These are phyloP conservation scores for Ia io DNA, from an alignment of 2,113 vertebrate genomes.

Conservation along the genomic window DNA sequence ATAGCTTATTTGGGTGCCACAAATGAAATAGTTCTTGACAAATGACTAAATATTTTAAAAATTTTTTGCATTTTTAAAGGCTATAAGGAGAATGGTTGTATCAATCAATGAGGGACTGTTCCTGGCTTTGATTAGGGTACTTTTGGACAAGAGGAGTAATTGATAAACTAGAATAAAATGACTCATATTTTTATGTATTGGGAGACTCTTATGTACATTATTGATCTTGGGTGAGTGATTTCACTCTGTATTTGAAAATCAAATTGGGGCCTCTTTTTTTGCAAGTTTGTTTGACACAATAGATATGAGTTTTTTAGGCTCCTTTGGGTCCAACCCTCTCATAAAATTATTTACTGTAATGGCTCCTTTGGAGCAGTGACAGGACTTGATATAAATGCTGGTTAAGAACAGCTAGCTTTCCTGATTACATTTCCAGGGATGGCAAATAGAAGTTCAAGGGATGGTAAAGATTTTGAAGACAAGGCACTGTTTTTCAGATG, in stretches of 20 bases:
- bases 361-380: conserved; percentile 64
- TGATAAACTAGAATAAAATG: conserved; percentile 55
- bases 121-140: conserved; percentile 12
- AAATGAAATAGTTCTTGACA: conserved; percentile 20
- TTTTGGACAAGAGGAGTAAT: conserved; percentile 46
- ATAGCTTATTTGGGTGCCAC: neutral
- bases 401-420: conserved; percentile 34
- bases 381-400: conserved; percentile 40
- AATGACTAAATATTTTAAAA: neutral
- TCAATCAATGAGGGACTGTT: conserved; percentile 18
- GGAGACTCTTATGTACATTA: conserved; percentile 31
- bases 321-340: conserved; percentile 23
- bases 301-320: conserved; percentile 49
- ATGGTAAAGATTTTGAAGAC: neutral
- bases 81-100: neutral
- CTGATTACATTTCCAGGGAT: conserved; percentile 3
- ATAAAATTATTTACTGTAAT: conserved; percentile 63
- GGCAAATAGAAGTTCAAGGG: conserved; percentile 26
- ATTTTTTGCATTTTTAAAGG: neutral
- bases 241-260: conserved; percentile 63
- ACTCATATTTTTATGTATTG: conserved; percentile 46
- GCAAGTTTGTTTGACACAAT: conserved; percentile 51
- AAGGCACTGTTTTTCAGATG: neutral
- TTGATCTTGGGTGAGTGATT: neutral
- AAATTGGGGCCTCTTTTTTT: conserved; percentile 40